Percentiles rank a stretch among this genome's conserved stretches.
These are phyloP conservation scores for Amphimallon solstitiale DNA, from an alignment of 2,888 invertebrate genomes.

Conservation along the genomic window DNA sequence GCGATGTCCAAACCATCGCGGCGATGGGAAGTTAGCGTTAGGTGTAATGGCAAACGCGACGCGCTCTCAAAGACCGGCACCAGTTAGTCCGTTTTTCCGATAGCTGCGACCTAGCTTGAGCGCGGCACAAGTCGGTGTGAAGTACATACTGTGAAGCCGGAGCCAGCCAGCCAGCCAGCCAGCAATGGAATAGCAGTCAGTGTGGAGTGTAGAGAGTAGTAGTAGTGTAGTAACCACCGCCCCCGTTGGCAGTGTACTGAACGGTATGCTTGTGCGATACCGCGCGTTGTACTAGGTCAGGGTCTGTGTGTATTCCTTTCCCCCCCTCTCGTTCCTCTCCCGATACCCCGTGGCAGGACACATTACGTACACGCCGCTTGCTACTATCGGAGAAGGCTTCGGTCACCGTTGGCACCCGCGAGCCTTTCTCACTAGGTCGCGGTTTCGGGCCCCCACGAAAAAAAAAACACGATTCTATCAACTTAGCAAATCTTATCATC, in stretches of 20 bases:
- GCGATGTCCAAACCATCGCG: too few species aligned
- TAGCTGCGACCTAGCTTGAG: constrained; percentile 29
- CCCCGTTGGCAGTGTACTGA: constrained; percentile 50
- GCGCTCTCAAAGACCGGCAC: constrained; percentile 16
- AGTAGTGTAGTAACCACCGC: constrained; percentile 46
- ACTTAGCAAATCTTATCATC: not conserved
- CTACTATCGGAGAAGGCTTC: constrained; percentile 51
- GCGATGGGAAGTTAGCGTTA: too few species aligned
- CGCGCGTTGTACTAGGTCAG: constrained; percentile 54
- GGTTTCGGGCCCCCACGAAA: constrained; percentile 28
- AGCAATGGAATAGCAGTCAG: constrained; percentile 28
- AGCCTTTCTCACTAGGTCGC: constrained; percentile 44
- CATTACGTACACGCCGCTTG: constrained; percentile 46
- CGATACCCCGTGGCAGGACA: constrained; percentile 42
- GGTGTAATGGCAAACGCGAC: too few species aligned
- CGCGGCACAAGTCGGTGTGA: constrained; percentile 28
- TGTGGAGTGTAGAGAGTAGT: constrained; percentile 24
- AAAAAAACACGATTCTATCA: not conserved
- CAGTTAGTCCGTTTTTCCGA: constrained; percentile 20
- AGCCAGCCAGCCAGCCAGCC: too few species aligned
- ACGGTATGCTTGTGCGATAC: constrained; percentile 46
- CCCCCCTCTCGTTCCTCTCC: constrained; percentile 44
- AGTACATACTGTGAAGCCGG: too few species aligned
- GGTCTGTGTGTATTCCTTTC: constrained; percentile 47
- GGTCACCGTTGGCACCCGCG: constrained; percentile 48